Evolutionary conservation across 2,113 vertebrate genomes (phyloP).

Genomic region (Melanostigma gelatinosum): DNA sequence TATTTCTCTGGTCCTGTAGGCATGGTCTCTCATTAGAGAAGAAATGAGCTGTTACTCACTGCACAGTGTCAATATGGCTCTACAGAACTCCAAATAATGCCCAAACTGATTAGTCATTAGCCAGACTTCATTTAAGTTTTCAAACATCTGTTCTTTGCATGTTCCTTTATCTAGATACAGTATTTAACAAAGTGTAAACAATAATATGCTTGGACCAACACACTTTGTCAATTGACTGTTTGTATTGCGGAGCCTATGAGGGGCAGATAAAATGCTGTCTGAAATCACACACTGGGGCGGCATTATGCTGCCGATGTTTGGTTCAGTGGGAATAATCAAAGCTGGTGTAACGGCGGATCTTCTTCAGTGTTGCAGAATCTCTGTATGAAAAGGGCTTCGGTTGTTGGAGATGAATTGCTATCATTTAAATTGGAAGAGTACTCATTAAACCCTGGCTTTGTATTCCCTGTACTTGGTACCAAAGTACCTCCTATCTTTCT

Average conservation of each 20-base stretch:
- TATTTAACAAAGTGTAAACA: background rate
- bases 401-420: background rate
- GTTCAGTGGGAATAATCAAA: too few relatives aligned
- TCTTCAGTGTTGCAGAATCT: too few relatives aligned
- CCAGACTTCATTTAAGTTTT: background rate
- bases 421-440: background rate
- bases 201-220: background rate
- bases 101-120: background rate
- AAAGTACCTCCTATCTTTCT: background rate
- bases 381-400: background rate
- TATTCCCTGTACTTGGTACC: background rate
- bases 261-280: background rate
- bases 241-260: background rate
- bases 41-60: constrained; percentile 45
- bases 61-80: background rate
- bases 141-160: background rate
- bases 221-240: background rate
- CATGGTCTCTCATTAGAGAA: constrained; percentile 45
- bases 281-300: too few relatives aligned
- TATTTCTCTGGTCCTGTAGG: constrained; percentile 16
- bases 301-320: too few relatives aligned
- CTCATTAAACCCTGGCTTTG: background rate
- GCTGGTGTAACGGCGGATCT: too few relatives aligned
- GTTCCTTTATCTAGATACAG: background rate
- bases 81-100: constrained; percentile 10